Evolutionary conservation across 1,140 invertebrate genomes (phyloP).

Genomic region (Protaetia brevitarsis): DNA sequence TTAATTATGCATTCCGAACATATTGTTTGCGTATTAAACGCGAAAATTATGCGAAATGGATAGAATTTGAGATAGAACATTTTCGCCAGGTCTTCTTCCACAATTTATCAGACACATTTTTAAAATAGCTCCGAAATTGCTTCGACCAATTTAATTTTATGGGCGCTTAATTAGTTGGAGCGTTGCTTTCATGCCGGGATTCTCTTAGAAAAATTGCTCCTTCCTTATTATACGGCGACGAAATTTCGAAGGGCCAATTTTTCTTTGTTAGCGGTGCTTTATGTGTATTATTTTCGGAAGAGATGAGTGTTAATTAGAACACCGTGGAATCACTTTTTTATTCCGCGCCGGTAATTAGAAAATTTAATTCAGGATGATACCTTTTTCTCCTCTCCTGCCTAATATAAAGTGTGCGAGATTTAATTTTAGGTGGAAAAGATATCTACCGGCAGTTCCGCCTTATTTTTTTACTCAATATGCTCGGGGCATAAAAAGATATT

Average conservation of each 20-base stretch:
- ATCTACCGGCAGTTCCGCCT: too few species aligned
- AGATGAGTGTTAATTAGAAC: conserved; percentile 7
- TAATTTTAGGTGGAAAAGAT: too few species aligned
- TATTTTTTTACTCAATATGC: too few species aligned
- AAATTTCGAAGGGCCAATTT: neutral
- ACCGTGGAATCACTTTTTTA: neutral
- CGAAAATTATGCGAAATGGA: neutral
- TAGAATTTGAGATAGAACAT: neutral
- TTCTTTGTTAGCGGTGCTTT: neutral
- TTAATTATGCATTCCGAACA: too few species aligned
- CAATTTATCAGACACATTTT: neutral
- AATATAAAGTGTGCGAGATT: too few species aligned
- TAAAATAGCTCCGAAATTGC: neutral
- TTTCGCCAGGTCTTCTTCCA: neutral
- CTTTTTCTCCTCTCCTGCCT: too few species aligned
- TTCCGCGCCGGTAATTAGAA: too few species aligned
- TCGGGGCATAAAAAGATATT: too few species aligned
- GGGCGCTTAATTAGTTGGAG: neutral
- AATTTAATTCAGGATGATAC: too few species aligned
- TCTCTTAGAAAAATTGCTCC: neutral
- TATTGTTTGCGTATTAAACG: too few species aligned
- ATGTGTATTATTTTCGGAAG: neutral
- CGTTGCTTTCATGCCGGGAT: neutral
- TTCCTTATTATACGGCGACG: neutral
- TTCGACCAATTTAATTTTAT: conserved; percentile 2